Conservation (phyloP, 2,888 invertebrate species). For the Ctenicera cuprea region DNA sequence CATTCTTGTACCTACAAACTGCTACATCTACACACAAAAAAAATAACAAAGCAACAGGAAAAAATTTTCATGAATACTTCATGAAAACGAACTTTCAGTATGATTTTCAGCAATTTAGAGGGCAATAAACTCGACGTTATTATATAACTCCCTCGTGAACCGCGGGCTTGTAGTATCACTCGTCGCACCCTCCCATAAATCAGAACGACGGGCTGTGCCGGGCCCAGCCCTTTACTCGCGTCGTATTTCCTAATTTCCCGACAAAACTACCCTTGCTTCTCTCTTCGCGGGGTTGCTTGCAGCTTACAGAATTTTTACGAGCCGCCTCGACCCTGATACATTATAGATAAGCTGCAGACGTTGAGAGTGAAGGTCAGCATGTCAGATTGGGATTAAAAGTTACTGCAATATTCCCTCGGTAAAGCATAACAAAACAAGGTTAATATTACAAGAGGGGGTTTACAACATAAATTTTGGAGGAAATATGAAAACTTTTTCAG, state of each 20-base stretch:
- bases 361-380: constrained; percentile 11
- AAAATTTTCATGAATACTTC: background rate
- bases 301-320: constrained; percentile 14
- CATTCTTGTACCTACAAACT: too few relatives aligned
- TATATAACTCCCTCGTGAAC: constrained; percentile 28
- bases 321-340: constrained; percentile 7
- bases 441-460: too few relatives aligned
- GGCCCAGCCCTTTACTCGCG: constrained; percentile 28
- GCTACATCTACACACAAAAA: background rate
- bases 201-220: constrained; percentile 16
- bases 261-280: constrained; percentile 19
- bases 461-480: too few relatives aligned
- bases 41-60: background rate
- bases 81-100: constrained; percentile 10
- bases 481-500: too few relatives aligned
- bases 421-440: too few relatives aligned
- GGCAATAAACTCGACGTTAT: constrained; percentile 34
- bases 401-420: too few relatives aligned
- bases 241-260: constrained; percentile 35
- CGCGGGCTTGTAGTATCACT: constrained; percentile 26
- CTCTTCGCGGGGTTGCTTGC: background rate
- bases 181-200: constrained; percentile 31
- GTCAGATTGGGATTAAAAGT: background rate
- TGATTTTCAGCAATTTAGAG: constrained; percentile 28
- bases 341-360: constrained; percentile 15